A percentile compares a stretch with the other conserved stretches of the same genome.
These are phyloP conservation scores for Ceyx cyanopectus DNA, from an alignment of 2,113 vertebrate species.

Conservation along the genomic window DNA sequence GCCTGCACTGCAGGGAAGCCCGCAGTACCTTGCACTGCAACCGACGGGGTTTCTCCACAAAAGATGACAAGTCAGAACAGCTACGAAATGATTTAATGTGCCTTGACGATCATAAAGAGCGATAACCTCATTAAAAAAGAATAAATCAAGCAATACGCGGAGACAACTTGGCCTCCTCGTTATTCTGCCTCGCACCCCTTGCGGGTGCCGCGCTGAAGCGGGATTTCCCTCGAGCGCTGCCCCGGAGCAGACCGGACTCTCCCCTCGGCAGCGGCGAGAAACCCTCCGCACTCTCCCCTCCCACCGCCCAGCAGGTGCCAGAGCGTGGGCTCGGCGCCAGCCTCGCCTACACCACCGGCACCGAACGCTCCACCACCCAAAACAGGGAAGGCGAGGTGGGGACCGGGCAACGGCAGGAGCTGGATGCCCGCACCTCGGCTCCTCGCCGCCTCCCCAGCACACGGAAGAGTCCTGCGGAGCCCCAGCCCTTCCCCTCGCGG, in stretches of 20 bases:
- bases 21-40: neutral
- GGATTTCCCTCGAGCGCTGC: neutral
- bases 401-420: neutral
- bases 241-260: neutral
- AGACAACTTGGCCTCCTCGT: fast-evolving
- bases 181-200: fast-evolving
- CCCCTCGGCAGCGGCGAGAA: neutral
- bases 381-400: neutral
- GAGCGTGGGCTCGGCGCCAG: neutral
- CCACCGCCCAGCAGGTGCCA: neutral
- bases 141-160: fast-evolving
- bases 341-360: neutral
- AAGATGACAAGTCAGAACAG: neutral
- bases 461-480: no score
- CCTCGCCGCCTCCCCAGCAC: neutral
- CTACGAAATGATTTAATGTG: fast-evolving
- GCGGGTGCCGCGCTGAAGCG: neutral
- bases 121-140: fast-evolving
- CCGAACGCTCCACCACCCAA: neutral
- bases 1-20: constrained; percentile 41
- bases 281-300: neutral
- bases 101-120: fast-evolving
- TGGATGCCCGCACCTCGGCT: neutral
- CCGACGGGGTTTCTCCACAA: neutral
- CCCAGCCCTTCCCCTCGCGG: neutral